A percentile compares a stretch with the other conserved stretches of the same genome.
Conservation (phyloP, 1,140 invertebrate genomes). For the Dreissena polymorpha region DNA sequence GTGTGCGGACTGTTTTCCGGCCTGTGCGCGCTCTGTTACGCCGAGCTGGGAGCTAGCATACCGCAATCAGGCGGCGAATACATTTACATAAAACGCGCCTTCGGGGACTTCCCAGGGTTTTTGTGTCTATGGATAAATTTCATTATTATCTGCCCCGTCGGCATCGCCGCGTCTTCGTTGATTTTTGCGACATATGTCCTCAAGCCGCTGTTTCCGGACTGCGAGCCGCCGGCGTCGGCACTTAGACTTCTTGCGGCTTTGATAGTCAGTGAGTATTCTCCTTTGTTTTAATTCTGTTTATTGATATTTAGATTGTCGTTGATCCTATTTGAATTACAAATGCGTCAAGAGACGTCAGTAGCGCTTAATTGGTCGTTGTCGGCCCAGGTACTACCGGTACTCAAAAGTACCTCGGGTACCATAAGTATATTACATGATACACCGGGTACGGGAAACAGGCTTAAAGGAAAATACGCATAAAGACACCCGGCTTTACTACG, state of each 20-base stretch:
- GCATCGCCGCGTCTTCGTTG: conserved; percentile 96
- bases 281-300: too few relatives aligned
- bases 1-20: conserved; percentile 90
- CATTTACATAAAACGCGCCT: conserved; percentile 95
- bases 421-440: too few relatives aligned
- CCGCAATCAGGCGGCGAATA: conserved; percentile 98
- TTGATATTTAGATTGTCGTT: too few relatives aligned
- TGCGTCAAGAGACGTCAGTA: too few relatives aligned
- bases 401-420: too few relatives aligned
- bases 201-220: conserved; percentile 89
- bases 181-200: conserved; percentile 98
- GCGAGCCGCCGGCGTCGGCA: conserved; percentile 66
- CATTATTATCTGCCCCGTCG: conserved; percentile 87
- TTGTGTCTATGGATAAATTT: conserved; percentile 94
- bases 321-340: too few relatives aligned
- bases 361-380: too few relatives aligned
- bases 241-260: conserved; percentile 68
- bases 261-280: conserved; percentile 67
- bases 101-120: conserved; percentile 89
- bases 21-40: conserved; percentile 92
- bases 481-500: too few relatives aligned
- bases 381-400: too few relatives aligned
- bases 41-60: conserved; percentile 95
- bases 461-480: too few relatives aligned
- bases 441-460: too few relatives aligned